Evolutionary conservation across 2,888 invertebrate genomes (phyloP).

Genomic region (Eupithecia abbreviata): DNA sequence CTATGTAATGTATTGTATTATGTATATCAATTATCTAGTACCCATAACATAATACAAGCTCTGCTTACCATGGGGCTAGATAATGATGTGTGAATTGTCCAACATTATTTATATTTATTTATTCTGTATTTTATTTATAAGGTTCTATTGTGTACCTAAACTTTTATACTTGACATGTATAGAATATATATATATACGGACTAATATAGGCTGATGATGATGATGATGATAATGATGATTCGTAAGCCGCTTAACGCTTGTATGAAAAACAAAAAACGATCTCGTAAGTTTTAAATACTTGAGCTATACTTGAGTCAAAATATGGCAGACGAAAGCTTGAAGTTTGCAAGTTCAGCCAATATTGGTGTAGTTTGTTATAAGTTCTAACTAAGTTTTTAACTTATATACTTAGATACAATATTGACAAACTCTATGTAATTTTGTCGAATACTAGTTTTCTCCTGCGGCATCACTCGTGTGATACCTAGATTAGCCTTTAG

Average conservation of each 20-base stretch:
- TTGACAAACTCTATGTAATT: background rate
- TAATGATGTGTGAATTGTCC: no score
- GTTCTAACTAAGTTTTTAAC: background rate
- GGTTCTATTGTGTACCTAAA: background rate
- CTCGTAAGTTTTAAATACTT: background rate
- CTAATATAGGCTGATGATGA: no score
- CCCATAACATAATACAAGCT: no score
- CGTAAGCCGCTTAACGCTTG: background rate
- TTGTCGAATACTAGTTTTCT: background rate
- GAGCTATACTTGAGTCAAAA: background rate
- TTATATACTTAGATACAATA: background rate
- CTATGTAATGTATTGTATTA: no score
- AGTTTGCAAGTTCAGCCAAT: conserved; percentile 39
- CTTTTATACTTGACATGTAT: background rate
- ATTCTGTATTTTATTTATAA: conserved; percentile 20
- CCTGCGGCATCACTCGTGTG: background rate
- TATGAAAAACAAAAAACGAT: background rate
- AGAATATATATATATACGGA: no score
- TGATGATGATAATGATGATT: no score
- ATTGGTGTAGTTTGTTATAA: background rate
- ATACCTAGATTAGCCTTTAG: no score
- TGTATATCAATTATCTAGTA: no score
- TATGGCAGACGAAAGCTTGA: conserved; percentile 33
- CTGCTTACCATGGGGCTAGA: no score
- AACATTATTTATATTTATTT: no score